Evolutionary conservation across 1,140 invertebrate species (phyloP).

Genomic region (Meloidogyne chitwoodi): DNA sequence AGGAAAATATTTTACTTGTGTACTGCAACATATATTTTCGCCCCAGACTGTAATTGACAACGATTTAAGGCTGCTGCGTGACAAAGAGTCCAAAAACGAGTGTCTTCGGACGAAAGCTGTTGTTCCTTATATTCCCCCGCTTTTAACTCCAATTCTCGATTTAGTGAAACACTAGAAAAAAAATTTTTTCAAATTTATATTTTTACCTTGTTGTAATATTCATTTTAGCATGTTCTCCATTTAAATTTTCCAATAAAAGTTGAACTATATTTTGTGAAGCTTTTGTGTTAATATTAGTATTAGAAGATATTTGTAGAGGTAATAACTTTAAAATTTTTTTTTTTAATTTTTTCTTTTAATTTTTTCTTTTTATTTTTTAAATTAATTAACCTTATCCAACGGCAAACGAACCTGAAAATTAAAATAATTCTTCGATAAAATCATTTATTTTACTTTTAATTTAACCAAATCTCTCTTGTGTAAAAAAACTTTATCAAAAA

Average conservation of each 20-base stretch:
- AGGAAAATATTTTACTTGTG: constrained; percentile 28
- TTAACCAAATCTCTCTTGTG: constrained; percentile 12
- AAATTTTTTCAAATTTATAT: neutral
- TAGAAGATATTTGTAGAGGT: neutral
- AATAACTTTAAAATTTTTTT: neutral
- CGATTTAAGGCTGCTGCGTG: constrained; percentile 44
- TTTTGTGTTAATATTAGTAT: constrained; percentile 22
- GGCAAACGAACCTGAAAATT: constrained; percentile 13
- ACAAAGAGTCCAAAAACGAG: constrained; percentile 42
- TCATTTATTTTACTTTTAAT: neutral
- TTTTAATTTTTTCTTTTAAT: too few relatives aligned
- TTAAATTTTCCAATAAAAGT: constrained; percentile 36
- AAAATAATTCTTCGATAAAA: neutral
- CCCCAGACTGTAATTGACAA: constrained; percentile 32
- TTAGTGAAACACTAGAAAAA: constrained; percentile 41
- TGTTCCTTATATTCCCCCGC: constrained; percentile 45
- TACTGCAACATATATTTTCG: constrained; percentile 39
- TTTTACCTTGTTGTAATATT: constrained; percentile 42
- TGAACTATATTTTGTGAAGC: constrained; percentile 35
- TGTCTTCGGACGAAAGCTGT: constrained; percentile 31
- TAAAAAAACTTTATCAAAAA: constrained; percentile 37
- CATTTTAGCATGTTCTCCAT: constrained; percentile 35
- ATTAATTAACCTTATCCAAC: neutral
- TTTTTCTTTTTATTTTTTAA: too few relatives aligned
- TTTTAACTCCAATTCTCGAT: constrained; percentile 42